A percentile compares a stretch with the other conserved stretches of the same genome.
Conservation (phyloP, 2,113 vertebrate genomes). For the Oncorhynchus masou region DNA sequence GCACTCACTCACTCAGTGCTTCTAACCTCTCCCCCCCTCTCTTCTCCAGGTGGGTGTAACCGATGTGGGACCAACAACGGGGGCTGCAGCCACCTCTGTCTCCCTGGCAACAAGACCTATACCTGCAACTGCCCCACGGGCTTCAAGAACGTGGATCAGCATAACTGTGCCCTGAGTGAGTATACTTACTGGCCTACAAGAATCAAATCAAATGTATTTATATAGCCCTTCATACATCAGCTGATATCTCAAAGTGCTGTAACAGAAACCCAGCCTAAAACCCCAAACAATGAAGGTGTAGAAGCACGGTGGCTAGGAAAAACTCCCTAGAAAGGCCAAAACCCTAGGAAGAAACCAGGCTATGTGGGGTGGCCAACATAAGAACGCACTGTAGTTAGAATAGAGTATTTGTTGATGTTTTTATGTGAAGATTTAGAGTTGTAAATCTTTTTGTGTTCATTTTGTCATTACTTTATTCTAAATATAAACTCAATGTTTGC, state of each 20-base stretch:
- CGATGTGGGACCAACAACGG: constrained; percentile 92
- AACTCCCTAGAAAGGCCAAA: too few relatives aligned
- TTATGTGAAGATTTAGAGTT: not conserved
- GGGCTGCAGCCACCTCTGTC: constrained; percentile 95
- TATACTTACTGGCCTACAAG: constrained; percentile 22
- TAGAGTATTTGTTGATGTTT: not conserved
- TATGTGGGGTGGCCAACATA: too few relatives aligned
- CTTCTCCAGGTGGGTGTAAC: constrained; percentile 84
- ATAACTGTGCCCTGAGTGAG: constrained; percentile 94
- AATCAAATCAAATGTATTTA: too few relatives aligned
- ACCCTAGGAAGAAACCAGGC: too few relatives aligned
- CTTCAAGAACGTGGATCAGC: constrained; percentile 89
- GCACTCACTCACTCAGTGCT: not conserved
- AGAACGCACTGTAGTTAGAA: not conserved
- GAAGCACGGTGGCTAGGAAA: too few relatives aligned
- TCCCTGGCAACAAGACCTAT: constrained; percentile 87
- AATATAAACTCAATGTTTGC: not conserved
- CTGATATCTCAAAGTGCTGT: too few relatives aligned
- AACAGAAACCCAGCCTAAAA: too few relatives aligned
- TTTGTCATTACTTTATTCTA: not conserved
- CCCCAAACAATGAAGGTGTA: too few relatives aligned
- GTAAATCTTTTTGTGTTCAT: not conserved
- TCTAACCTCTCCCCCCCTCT: constrained; percentile 2
- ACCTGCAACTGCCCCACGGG: constrained; percentile 94
- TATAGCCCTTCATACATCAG: too few relatives aligned